phyloP scores from a whole-genome alignment of 2,888 invertebrate species.

The Macaria notata region DNA sequence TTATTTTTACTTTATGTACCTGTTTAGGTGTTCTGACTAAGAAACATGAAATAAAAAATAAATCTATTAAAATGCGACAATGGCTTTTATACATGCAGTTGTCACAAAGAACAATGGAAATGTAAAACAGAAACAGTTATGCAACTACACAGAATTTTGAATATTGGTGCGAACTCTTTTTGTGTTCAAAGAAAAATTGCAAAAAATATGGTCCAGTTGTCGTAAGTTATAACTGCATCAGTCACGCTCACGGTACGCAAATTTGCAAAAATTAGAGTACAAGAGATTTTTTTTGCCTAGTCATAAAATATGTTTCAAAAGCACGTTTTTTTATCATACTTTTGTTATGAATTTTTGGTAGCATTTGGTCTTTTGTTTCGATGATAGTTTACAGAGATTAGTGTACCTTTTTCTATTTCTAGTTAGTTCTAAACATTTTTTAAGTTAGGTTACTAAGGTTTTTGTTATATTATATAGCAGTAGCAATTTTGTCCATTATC shows the following conservation, averaged over 20 bases:
- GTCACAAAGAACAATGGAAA: conserved; percentile 7
- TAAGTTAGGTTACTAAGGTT: too few species aligned
- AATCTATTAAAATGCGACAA: too few species aligned
- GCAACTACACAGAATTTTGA: conserved; percentile 69
- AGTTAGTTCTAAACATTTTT: too few species aligned
- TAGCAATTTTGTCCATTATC: too few species aligned
- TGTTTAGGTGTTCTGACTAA: too few species aligned
- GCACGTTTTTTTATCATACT: neutral
- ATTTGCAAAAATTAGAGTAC: conserved; percentile 52
- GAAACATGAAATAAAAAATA: too few species aligned
- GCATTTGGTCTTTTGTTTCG: conserved; percentile 1
- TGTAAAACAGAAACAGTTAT: conserved; percentile 56
- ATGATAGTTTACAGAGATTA: too few species aligned
- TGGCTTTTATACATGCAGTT: too few species aligned
- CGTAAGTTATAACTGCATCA: conserved; percentile 35
- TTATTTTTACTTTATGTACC: too few species aligned
- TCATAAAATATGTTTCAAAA: neutral
- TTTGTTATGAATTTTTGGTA: neutral
- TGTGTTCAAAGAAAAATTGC: conserved; percentile 51
- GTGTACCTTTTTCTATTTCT: too few species aligned
- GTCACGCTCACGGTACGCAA: conserved; percentile 46
- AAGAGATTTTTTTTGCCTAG: conserved; percentile 46
- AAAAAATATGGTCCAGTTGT: conserved; percentile 35
- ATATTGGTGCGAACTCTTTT: conserved; percentile 60
- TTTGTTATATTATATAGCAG: too few species aligned